Evolutionary conservation across 2,797 vertebrate species (phyloP).

Genomic region (Clarias platycephalus): DNA sequence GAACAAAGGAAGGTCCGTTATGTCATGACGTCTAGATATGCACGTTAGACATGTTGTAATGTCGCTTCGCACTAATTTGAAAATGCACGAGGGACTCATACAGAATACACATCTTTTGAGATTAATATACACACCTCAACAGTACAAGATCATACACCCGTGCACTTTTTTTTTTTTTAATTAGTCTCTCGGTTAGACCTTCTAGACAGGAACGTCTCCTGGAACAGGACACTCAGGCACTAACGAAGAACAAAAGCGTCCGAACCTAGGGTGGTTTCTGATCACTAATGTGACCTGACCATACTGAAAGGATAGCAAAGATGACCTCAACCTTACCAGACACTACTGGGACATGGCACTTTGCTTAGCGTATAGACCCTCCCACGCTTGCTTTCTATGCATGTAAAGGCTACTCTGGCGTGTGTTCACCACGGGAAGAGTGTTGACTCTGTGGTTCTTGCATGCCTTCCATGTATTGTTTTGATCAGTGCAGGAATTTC

Average conservation of each 20-base stretch:
- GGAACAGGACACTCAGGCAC: constrained; percentile 4
- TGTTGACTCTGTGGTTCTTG: neutral
- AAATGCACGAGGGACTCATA: neutral
- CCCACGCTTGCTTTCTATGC: neutral
- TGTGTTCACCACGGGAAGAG: neutral
- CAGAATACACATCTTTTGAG: neutral
- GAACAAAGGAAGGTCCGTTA: constrained; percentile 48
- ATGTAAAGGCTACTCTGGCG: neutral
- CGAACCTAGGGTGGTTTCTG: neutral
- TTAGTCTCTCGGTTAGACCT: neutral
- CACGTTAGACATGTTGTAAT: constrained; percentile 11
- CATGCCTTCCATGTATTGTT: neutral
- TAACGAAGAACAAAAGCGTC: neutral
- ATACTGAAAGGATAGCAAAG: neutral
- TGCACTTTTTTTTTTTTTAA: neutral
- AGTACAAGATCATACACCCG: neutral
- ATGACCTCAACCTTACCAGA: neutral
- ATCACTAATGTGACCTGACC: neutral
- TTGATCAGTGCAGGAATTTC: constrained; percentile 5
- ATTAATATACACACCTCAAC: neutral
- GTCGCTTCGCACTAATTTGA: neutral
- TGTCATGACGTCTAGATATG: constrained; percentile 9
- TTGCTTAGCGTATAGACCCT: neutral
- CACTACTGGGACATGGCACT: neutral
- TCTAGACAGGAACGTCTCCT: constrained; percentile 9